phyloP scores from a whole-genome alignment of 35 echinoderm and acorn worm species.

The Heliocidaris erythrogramma region DNA sequence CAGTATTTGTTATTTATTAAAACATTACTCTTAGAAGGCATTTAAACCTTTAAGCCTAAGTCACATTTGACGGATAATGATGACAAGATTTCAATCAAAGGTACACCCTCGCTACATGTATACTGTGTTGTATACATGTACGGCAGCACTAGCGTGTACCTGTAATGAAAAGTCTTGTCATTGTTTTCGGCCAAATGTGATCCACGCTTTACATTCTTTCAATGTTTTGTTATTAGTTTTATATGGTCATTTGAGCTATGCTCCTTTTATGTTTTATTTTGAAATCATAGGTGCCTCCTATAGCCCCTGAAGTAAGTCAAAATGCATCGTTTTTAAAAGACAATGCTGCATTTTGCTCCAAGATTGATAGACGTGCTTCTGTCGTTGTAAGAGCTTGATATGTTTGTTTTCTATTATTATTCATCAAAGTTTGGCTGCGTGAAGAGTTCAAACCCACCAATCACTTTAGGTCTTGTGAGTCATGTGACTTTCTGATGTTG shows the following conservation, averaged over 20 bases:
- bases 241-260: neutral
- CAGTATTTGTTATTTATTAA: too few relatives aligned
- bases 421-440: neutral
- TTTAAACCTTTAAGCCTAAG: too few relatives aligned
- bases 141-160: too few relatives aligned
- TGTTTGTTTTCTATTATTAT: neutral
- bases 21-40: too few relatives aligned
- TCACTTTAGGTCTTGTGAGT: neutral
- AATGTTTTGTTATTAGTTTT: too few relatives aligned
- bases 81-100: too few relatives aligned
- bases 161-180: too few relatives aligned
- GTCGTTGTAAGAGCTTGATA: neutral
- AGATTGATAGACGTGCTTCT: conserved; percentile 1
- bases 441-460: neutral
- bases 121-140: too few relatives aligned
- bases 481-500: neutral
- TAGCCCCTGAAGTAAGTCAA: neutral
- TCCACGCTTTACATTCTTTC: too few relatives aligned
- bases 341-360: neutral
- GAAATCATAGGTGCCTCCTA: conserved; percentile 7
- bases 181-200: too few relatives aligned
- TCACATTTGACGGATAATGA: too few relatives aligned
- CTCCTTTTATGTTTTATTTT: neutral
- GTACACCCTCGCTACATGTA: too few relatives aligned
- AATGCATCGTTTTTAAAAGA: neutral